Conservation (phyloP, 2,888 invertebrate species). For the Drosophila prostipennis region DNA sequence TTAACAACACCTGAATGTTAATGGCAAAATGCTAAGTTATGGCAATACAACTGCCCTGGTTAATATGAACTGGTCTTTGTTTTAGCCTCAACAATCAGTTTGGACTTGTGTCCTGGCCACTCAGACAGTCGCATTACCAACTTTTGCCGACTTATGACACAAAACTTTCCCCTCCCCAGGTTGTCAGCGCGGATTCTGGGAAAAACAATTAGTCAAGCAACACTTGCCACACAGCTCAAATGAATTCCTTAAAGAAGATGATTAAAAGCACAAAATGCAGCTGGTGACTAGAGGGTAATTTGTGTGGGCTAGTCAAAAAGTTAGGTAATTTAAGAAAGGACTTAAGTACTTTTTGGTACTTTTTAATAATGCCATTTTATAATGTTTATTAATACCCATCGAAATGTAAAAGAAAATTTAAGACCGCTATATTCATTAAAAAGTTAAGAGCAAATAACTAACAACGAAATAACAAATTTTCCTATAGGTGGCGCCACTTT, state of each 20-base stretch:
- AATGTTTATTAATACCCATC: too few species aligned
- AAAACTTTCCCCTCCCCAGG: constrained; percentile 9
- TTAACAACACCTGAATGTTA: constrained; percentile 13
- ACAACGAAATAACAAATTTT: too few species aligned
- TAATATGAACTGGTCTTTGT: constrained; percentile 5
- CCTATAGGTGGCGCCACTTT: too few species aligned
- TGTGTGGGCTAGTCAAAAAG: too few species aligned
- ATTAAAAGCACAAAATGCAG: constrained; percentile 6
- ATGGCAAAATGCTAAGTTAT: constrained; percentile 11
- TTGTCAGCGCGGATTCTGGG: constrained; percentile 10
- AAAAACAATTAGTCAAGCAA: constrained; percentile 29
- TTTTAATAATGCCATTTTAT: too few species aligned
- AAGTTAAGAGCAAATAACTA: too few species aligned
- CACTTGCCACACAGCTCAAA: constrained; percentile 11
- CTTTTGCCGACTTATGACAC: constrained; percentile 4
- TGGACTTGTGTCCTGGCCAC: background rate
- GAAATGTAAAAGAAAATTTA: too few species aligned
- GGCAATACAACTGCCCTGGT: background rate
- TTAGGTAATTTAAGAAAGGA: too few species aligned
- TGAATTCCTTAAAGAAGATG: background rate
- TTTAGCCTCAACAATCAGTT: background rate
- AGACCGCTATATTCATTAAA: too few species aligned
- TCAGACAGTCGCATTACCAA: background rate
- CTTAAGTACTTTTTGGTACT: too few species aligned
- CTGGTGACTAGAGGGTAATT: background rate